Base-by-base conservation (phyloP, 1,140 invertebrate genomes). In the Cheumatopsyche charites region DNA sequence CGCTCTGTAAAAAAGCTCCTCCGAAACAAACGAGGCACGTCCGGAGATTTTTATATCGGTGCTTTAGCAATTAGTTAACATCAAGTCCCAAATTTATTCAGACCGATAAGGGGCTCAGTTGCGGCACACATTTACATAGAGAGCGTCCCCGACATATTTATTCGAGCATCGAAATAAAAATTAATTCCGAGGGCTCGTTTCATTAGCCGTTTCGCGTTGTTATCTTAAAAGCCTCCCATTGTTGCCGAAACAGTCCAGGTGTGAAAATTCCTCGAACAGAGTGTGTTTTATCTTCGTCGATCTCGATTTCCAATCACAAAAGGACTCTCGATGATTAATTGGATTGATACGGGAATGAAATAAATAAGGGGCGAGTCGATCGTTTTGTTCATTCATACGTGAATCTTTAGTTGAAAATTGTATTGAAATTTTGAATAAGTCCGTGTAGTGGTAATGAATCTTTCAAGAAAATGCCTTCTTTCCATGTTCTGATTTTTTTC, bases 301-400 rank as follows among this genome's bases (percentile, higher is more conserved):
- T 52, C 47, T 52, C 15, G 1, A 17, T 17, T 52, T 52, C 47
- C 47, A 52, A 58, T 58, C 55, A 58, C 55, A 58, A 58, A 2
- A 52, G 49, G n/a, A 19, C 23, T 58, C 21, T 25, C 21, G 17
- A 58, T 58, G 55, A 58, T 58, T 21, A 58, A 58, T 58, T 58
- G 55, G 55, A 25, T 58, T 25, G 55, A 58, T 58, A 25, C 12
- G 1, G 25, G 11, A 11, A 11, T 58, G 55, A 58, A 58, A 47
- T 47, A 15, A 47, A 47, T 47, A 13, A 11, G 23, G 55, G 55
- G 11, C 13, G 12, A 47, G 43, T 47, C 15, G 2, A 15, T 47
- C 2, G 43, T 9, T 36, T 36, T 3, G 43, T 13, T 47, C 41
- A 42, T 19, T 19, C 55, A 13, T 58, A 47, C 43, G 23, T 58